These are phyloP conservation scores for Antechinus stuartii DNA, from an alignment of 2,113 vertebrate genomes.

Conservation along the genomic window DNA sequence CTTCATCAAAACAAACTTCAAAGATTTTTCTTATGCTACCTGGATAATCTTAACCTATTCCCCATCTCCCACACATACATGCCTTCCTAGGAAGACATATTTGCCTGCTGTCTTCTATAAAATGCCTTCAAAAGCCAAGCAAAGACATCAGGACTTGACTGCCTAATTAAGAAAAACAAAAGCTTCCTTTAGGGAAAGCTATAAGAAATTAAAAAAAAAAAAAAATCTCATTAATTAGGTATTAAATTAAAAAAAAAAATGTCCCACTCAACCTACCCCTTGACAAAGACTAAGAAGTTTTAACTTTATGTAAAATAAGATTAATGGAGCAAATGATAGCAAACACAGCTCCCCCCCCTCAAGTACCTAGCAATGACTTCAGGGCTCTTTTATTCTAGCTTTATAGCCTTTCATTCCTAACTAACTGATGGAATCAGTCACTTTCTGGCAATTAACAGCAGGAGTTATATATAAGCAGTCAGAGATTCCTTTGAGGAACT, in stretches of 20 bases:
- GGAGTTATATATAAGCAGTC: neutral
- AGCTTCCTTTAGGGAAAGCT: neutral
- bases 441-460: neutral
- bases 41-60: neutral
- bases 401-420: no score
- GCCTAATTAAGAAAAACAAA: neutral
- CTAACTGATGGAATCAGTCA: neutral
- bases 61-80: neutral
- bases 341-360: neutral
- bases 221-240: neutral
- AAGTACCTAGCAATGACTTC: neutral
- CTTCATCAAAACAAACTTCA: neutral
- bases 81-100: neutral
- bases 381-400: neutral
- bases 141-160: conserved; percentile 19
- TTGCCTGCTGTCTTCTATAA: neutral
- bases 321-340: neutral
- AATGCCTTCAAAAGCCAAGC: neutral
- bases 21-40: neutral
- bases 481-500: conserved; percentile 9
- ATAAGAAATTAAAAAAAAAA: neutral
- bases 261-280: neutral
- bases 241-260: neutral
- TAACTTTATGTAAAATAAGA: neutral
- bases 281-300: neutral